Evolutionary conservation across 1,140 invertebrate genomes (phyloP).

Genomic region (Papilio polyxenes): DNA sequence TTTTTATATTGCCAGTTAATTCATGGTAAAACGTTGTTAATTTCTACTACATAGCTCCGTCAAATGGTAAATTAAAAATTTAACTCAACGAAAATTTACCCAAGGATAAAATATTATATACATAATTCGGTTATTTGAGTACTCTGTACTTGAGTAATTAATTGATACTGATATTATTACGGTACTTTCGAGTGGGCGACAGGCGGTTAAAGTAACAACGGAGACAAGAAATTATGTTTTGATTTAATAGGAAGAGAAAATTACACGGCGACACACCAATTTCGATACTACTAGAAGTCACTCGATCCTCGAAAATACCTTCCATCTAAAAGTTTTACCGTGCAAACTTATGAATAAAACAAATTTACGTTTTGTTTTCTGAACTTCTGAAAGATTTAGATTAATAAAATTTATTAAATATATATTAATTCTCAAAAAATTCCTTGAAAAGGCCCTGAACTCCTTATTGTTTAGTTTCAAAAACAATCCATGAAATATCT

Average conservation of each 20-base stretch:
- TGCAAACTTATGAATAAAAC: no score
- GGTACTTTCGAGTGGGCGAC: not conserved
- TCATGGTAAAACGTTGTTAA: no score
- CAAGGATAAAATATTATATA: not conserved
- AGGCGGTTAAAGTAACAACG: not conserved
- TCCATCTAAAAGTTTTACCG: not conserved
- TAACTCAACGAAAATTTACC: not conserved
- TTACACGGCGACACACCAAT: conserved; percentile 16
- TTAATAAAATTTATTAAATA: no score
- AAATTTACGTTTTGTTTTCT: no score
- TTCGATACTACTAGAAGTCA: not conserved
- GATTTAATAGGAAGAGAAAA: conserved; percentile 23
- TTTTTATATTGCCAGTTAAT: not conserved
- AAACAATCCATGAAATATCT: no score
- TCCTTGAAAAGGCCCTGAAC: no score
- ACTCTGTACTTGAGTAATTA: conserved; percentile 4
- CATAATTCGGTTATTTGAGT: not conserved
- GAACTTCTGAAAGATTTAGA: not conserved
- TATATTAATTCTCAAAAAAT: no score
- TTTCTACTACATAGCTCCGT: not conserved
- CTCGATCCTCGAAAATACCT: not conserved
- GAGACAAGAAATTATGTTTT: conserved; percentile 19
- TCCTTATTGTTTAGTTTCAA: no score
- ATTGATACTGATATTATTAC: conserved; percentile 16
- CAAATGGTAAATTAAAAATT: not conserved